Base-by-base conservation (phyloP, 2,113 vertebrate species). In the Empidonax traillii region DNA sequence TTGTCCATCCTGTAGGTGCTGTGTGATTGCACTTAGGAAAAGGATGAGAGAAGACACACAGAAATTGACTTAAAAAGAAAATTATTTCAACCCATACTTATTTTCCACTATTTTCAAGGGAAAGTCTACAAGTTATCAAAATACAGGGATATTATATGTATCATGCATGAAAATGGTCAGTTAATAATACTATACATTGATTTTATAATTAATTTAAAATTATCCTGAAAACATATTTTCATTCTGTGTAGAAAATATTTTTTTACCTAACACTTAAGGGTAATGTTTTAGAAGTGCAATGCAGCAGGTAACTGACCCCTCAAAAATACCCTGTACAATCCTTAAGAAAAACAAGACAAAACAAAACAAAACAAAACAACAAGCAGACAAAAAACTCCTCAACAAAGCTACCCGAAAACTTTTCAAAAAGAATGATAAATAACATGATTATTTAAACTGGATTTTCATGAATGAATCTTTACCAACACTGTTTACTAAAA, bases 251-350 rank as follows among this genome's bases (percentile, higher is more conserved):
- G 21, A 81, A 88, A 85, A 58, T 21, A 4, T 20, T 39, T 52
- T 4, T 4, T 5, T 51, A 58, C 18, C 5, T 39, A 39, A 67
- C 2, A 59, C 10, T 52, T 67, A 41, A 56, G 66, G 18, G 2
- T 3, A 35, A 44, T 46, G 7, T 22, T 83, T 75, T 33, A 75
- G 8, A 47, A 8, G 3, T 63, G 12, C 21, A 61, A 51, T 46
- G 27, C 22, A 65, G 3, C 23, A 80, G 20, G 10, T 37, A 56
- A 61, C 4, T 24, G 10, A 52, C 8, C 3, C 6, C 88, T 10
- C 9, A 73, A 37, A 73, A 69, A 2, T 24, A 55, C 2, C 0
- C 3, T 6, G 3, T 7, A 6, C 8, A 28, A 43, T 23, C 14
- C 9, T 67, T 47, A n/a, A 56, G 4, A 46, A 71, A 58, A 66